Evolutionary conservation across 2,797 vertebrate genomes (phyloP).

Genomic region (Karalla daura): DNA sequence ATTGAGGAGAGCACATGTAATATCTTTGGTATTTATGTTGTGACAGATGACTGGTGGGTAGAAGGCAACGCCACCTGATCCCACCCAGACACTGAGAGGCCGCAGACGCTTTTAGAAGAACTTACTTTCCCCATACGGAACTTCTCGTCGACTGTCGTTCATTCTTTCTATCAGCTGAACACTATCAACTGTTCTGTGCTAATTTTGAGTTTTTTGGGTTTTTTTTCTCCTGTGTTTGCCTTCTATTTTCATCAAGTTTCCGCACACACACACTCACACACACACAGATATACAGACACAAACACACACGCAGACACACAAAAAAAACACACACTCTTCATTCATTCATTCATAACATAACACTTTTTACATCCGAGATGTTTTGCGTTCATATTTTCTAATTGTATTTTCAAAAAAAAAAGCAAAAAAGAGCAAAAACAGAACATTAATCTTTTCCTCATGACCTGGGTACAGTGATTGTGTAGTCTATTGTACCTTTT

Average conservation of each 20-base stretch:
- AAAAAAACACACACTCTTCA: constrained; percentile 72
- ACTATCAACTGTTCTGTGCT: constrained; percentile 70
- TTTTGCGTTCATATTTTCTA: constrained; percentile 88
- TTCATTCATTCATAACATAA: constrained; percentile 79
- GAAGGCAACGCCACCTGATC: constrained; percentile 57
- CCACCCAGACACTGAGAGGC: constrained; percentile 58
- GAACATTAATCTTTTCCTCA: constrained; percentile 83
- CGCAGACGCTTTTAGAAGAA: constrained; percentile 35
- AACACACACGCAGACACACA: constrained; percentile 31
- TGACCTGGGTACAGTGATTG: constrained; percentile 86
- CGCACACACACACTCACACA: constrained; percentile 40
- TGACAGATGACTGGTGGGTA: constrained; percentile 43
- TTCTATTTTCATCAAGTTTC: constrained; percentile 77
- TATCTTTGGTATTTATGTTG: constrained; percentile 53
- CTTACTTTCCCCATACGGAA: constrained; percentile 34
- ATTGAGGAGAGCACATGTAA: constrained; percentile 70
- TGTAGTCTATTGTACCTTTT: constrained; percentile 88
- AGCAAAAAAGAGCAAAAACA: constrained; percentile 68
- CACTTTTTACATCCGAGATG: constrained; percentile 85
- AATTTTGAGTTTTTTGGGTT: constrained; percentile 47
- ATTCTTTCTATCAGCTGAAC: constrained; percentile 65
- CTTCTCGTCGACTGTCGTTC: constrained; percentile 41
- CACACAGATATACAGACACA: too few relatives aligned
- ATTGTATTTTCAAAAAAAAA: constrained; percentile 88
- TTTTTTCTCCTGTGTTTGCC: constrained; percentile 76